Evolutionary conservation across 2,888 invertebrate species (phyloP).

Genomic region (Scaptomyza polygonia): DNA sequence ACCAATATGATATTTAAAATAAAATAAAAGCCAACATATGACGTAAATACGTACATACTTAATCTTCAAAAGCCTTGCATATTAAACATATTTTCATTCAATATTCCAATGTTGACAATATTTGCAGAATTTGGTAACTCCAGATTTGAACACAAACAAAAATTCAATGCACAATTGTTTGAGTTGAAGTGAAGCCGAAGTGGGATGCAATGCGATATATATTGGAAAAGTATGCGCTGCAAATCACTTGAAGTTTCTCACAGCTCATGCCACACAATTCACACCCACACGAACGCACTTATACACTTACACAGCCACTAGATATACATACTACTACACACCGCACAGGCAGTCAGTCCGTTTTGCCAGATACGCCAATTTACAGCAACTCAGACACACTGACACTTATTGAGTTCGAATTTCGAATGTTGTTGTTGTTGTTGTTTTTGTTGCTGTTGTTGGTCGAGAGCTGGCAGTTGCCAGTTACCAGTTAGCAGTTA

Average conservation of each 20-base stretch:
- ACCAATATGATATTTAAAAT: too few relatives aligned
- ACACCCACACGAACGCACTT: constrained; percentile 3
- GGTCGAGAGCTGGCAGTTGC: constrained; percentile 10
- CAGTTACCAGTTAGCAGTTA: neutral
- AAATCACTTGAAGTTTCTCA: constrained; percentile 49
- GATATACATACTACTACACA: neutral
- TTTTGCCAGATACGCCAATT: constrained; percentile 27
- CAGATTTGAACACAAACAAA: constrained; percentile 10
- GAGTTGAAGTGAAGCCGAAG: constrained; percentile 25
- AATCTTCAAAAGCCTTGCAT: neutral
- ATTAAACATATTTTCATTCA: neutral
- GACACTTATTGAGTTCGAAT: constrained; percentile 41
- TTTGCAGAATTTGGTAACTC: neutral
- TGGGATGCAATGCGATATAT: constrained; percentile 43
- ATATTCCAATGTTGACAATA: neutral
- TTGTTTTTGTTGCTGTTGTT: constrained; percentile 12
- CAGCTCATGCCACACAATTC: constrained; percentile 18
- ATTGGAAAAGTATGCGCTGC: constrained; percentile 32
- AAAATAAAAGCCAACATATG: too few relatives aligned
- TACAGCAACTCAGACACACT: constrained; percentile 40
- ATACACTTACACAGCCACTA: neutral
- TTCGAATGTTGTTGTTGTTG: constrained; percentile 17
- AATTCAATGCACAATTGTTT: constrained; percentile 49
- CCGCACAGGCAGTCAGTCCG: constrained; percentile 6
- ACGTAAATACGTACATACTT: too few relatives aligned